These are phyloP conservation scores for Anorthoa munda DNA, from an alignment of 2,888 invertebrate genomes.

Conservation along the genomic window DNA sequence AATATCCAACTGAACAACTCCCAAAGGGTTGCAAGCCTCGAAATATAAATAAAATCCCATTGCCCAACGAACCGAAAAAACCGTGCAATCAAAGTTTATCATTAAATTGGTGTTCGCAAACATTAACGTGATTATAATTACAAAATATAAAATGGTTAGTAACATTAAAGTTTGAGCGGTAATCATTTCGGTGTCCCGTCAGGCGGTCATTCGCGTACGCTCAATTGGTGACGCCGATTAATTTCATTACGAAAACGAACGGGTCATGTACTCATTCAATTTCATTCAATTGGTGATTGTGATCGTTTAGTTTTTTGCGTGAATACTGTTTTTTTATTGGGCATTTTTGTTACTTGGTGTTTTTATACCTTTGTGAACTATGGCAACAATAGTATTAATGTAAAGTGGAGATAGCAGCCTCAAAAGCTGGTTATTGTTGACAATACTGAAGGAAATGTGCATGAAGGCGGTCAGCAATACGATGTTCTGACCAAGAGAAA, in stretches of 20 bases:
- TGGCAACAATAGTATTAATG: no score
- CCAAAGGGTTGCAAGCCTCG: conserved; percentile 30
- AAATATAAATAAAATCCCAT: conserved; percentile 34
- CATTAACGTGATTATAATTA: conserved; percentile 61
- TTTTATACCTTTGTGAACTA: no score
- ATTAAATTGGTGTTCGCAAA: conserved; percentile 52
- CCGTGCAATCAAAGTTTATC: conserved; percentile 48
- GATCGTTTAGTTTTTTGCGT: conserved; percentile 55
- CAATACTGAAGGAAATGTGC: no score
- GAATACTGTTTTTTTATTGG: conserved; percentile 43
- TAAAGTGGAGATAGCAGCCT: no score
- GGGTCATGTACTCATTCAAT: conserved; percentile 62
- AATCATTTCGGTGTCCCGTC: conserved; percentile 53
- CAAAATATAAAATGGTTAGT: conserved; percentile 53
- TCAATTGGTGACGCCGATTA: conserved; percentile 67
- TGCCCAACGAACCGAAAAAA: conserved; percentile 45
- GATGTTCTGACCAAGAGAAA: no score
- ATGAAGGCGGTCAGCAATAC: no score
- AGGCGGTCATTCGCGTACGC: conserved; percentile 52
- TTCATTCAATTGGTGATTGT: conserved; percentile 64
- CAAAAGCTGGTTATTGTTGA: no score
- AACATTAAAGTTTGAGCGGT: conserved; percentile 41
- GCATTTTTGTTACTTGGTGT: conserved; percentile 23
- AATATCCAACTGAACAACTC: conserved; percentile 34
- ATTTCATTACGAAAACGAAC: conserved; percentile 67